Evolutionary conservation across 2,888 invertebrate species (phyloP), one percentile per base, ranked within the genome.

Genomic region (Scaptomyza caliginosa): DNA sequence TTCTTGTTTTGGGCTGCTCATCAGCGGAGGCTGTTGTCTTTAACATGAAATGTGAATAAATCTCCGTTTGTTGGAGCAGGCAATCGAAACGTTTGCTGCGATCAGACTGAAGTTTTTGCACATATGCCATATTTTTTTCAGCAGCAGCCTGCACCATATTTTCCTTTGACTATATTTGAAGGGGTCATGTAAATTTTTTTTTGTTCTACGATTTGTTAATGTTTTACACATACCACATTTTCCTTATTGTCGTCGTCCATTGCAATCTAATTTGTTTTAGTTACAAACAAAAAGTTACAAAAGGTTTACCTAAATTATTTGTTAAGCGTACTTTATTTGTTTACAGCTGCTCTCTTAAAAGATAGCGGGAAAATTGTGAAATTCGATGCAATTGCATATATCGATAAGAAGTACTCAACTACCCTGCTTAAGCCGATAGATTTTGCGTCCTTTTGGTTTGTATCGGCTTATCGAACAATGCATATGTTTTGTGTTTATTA

Each of bases 31-130:
- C 13, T 13, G 13, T 7, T 13, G 13, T 93, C 88, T 95, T 95
- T 76, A 95, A 95, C 97, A 99, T 98, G 90, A 99, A 99, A 93
- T 99, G 99, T 2, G 98, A 96, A 91, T 99, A 99, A 80, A 99
- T 96, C 91, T 99, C 99, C 0, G 99, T 99, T 93, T 99, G 99
- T 90, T 98, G 96, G 10, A 99, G 93, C 71, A 99, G 92, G 91
- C 95, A 98, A 83, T 99, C 99, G 92, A 99, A 99, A 72, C 99
- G 93, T 90, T 96, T 98, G 49, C 97, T 94, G 40, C 98, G 94
- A 91, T 99, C 98, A 0, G 94, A 95, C 92, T 96, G 96, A 67
- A 96, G 93, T 93, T 96, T 96, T 96, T 88, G 96, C 17, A 30
- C 28, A 38, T 8, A 96, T 85, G 96, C 96, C 32, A 95, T 95